Evolutionary conservation across 2,797 vertebrate genomes (phyloP).

Genomic region (Denticeps clupeoides): DNA sequence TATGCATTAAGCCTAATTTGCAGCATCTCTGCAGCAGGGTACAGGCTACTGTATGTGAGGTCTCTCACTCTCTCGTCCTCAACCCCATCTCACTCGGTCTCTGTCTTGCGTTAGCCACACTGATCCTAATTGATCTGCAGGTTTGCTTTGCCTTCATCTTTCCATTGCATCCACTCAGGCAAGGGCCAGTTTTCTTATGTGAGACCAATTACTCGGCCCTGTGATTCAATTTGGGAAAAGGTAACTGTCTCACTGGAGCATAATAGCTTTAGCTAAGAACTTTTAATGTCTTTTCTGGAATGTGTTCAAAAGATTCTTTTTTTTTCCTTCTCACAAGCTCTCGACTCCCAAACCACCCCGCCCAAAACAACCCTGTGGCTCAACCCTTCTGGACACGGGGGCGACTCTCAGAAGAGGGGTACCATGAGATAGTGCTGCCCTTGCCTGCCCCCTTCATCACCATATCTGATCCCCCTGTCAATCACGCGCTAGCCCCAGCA

Average conservation of each 20-base stretch:
- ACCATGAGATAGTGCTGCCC: conserved; percentile 41
- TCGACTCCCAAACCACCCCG: no score
- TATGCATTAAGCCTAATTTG: conserved; percentile 22
- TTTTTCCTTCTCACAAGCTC: conserved; percentile 20
- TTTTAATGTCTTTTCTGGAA: conserved; percentile 57
- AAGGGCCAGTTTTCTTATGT: conserved; percentile 26
- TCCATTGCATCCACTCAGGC: conserved; percentile 7
- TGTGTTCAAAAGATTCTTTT: conserved; percentile 17
- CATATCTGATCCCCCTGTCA: conserved; percentile 49
- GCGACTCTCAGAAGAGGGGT: no score
- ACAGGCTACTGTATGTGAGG: background rate
- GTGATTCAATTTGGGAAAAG: conserved; percentile 44
- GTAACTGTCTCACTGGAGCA: conserved; percentile 35
- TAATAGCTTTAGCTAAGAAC: conserved; percentile 54
- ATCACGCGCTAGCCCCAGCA: conserved; percentile 15
- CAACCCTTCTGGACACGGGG: no score
- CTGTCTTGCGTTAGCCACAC: background rate
- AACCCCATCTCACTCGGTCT: background rate
- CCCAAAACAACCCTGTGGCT: no score
- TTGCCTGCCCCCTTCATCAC: conserved; percentile 22
- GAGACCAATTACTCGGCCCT: conserved; percentile 47
- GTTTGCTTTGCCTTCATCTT: conserved; percentile 11
- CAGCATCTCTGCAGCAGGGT: conserved; percentile 9
- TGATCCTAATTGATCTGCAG: conserved; percentile 16
- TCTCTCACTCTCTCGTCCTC: background rate